phyloP scores from a whole-genome alignment of 2,113 vertebrate species.

The Perca fluviatilis region DNA sequence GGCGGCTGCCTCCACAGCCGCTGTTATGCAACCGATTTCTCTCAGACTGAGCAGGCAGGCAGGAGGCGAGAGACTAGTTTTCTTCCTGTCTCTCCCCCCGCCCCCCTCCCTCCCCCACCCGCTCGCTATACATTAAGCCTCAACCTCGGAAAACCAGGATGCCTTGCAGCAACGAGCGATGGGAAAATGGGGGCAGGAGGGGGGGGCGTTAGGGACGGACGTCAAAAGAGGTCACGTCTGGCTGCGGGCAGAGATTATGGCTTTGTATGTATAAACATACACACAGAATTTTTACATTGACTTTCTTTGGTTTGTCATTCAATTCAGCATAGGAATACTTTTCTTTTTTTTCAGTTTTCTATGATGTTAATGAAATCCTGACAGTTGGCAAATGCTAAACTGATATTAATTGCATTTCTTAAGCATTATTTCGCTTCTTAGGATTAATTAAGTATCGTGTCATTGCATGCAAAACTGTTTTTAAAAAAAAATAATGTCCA shows the following conservation, averaged over 20 bases:
- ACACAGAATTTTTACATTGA: neutral
- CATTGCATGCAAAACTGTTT: neutral
- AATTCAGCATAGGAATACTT: neutral
- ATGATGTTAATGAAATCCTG: neutral
- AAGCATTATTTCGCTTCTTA: neutral
- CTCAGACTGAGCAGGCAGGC: conserved; percentile 27
- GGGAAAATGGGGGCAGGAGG: conserved; percentile 14
- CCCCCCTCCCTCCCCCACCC: neutral
- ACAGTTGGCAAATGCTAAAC: neutral
- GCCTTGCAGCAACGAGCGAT: conserved; percentile 44
- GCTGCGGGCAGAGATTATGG: conserved; percentile 62
- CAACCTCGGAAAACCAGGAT: conserved; percentile 58
- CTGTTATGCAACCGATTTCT: conserved; percentile 68
- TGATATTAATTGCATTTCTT: neutral
- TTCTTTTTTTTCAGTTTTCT: neutral
- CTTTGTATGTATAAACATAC: conserved; percentile 17
- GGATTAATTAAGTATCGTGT: neutral
- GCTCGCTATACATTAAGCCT: conserved; percentile 59
- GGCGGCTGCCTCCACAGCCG: conserved; percentile 39
- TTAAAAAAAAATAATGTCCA: neutral
- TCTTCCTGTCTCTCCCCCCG: conserved; percentile 32
- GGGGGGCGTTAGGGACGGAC: conserved; percentile 29
- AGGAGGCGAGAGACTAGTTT: conserved; percentile 8
- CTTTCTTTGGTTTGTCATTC: conserved; percentile 12
- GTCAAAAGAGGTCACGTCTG: conserved; percentile 75